Conservation (phyloP, 2,888 invertebrate species). For the Epistrophella euchroma region DNA sequence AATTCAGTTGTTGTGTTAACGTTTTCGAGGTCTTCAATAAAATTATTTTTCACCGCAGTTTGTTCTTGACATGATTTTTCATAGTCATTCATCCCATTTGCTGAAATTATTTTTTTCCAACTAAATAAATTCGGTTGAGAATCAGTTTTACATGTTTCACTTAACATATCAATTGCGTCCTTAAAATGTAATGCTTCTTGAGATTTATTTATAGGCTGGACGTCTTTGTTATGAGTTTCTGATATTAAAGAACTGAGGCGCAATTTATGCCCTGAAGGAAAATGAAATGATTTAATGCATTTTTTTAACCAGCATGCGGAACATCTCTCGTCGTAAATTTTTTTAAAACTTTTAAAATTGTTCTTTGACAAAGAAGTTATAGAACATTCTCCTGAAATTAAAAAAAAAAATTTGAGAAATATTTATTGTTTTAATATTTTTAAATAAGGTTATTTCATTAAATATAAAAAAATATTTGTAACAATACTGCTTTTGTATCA, state of each 20-base stretch:
- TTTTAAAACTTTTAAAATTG: slow-evolving; percentile 85
- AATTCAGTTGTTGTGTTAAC: not conserved
- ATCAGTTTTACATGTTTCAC: not conserved
- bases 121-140: slow-evolving; percentile 5
- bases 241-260: slow-evolving; percentile 89
- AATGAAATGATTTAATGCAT: slow-evolving; percentile 91
- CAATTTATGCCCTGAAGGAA: slow-evolving; percentile 88
- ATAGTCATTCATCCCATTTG: not conserved
- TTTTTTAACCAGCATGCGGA: slow-evolving; percentile 94
- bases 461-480: no score
- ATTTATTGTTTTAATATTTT: not conserved
- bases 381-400: slow-evolving; percentile 87
- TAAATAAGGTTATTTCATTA: no score
- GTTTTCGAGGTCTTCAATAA: not conserved
- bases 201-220: slow-evolving; percentile 6
- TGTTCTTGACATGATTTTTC: not conserved
- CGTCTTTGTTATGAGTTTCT: slow-evolving; percentile 32
- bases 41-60: not conserved
- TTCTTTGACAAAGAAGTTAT: slow-evolving; percentile 89
- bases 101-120: slow-evolving; percentile 5
- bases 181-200: slow-evolving; percentile 78
- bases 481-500: no score
- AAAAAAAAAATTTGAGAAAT: slow-evolving; percentile 41
- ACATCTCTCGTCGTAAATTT: slow-evolving; percentile 90
- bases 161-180: not conserved